phyloP scores from a whole-genome alignment of 1,140 invertebrate species.

The Homalodisca vitripennis region DNA sequence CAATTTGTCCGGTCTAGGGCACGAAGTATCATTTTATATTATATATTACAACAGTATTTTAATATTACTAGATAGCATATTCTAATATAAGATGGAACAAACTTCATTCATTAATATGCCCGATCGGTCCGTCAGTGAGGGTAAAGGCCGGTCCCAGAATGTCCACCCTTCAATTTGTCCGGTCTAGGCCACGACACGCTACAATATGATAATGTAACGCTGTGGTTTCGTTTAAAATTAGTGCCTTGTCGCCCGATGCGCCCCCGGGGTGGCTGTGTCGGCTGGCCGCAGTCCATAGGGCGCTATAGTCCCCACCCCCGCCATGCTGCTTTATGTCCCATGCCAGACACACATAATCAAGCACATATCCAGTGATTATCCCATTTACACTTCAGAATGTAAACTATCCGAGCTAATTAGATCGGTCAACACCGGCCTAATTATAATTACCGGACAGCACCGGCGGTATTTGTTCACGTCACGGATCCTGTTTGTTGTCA shows the following conservation, averaged over 20 bases:
- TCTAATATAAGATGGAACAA: too few relatives aligned
- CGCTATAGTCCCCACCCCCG: conserved; percentile 2
- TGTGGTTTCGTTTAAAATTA: conserved; percentile 28
- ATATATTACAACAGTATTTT: too few relatives aligned
- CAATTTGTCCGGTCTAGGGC: too few relatives aligned
- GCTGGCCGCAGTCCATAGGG: too few relatives aligned
- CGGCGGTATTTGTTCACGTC: not conserved
- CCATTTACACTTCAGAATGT: conserved; percentile 23
- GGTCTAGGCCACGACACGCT: too few relatives aligned
- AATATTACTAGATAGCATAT: too few relatives aligned
- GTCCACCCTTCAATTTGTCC: too few relatives aligned
- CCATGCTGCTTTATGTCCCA: too few relatives aligned
- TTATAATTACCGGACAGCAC: conserved; percentile 3
- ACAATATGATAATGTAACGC: conserved; percentile 25
- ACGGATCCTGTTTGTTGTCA: not conserved
- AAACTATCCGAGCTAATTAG: conserved; percentile 20
- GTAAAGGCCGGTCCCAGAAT: too few relatives aligned
- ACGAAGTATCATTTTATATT: too few relatives aligned
- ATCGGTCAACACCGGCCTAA: conserved; percentile 1
- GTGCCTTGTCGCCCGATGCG: conserved; percentile 15
- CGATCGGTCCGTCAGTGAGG: too few relatives aligned
- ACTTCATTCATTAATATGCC: too few relatives aligned
- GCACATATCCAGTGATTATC: conserved; percentile 17
- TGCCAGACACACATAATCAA: conserved; percentile 9
- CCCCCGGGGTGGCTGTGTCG: not conserved